These are phyloP conservation scores for Cladorhizidae sp. DNA, from an alignment of 37 sponge, comb jelly and placozoan species.

Conservation along the genomic window DNA sequence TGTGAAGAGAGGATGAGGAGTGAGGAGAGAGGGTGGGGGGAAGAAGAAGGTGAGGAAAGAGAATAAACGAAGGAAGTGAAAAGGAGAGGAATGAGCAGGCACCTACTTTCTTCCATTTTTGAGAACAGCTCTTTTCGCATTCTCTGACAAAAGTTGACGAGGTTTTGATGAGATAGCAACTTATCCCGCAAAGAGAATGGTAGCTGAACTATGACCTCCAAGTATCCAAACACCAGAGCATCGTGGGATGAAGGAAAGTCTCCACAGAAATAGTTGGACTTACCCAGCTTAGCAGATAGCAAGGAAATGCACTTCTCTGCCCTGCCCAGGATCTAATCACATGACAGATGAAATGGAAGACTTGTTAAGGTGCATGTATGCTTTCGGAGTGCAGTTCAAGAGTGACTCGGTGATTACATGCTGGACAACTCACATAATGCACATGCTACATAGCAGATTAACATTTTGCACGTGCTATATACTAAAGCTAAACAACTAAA, in stretches of 20 bases:
- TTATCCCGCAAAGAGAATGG: slow-evolving; percentile 12
- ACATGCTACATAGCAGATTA: too few relatives aligned
- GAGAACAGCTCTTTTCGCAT: slow-evolving; percentile 37
- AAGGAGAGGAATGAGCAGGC: too few relatives aligned
- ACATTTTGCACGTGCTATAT: too few relatives aligned
- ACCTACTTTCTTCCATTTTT: slow-evolving; percentile 43
- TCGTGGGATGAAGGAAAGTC: slow-evolving; percentile 47
- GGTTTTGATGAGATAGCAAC: slow-evolving; percentile 29
- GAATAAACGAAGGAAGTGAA: too few relatives aligned
- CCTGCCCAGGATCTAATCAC: slow-evolving; percentile 26
- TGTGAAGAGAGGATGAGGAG: background rate
- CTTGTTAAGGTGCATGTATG: too few relatives aligned
- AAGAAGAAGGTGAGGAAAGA: too few relatives aligned
- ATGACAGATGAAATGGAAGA: too few relatives aligned
- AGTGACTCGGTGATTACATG: too few relatives aligned
- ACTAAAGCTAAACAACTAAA: too few relatives aligned
- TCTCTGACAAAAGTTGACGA: slow-evolving; percentile 44
- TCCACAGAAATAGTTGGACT: slow-evolving; percentile 51
- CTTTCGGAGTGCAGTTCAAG: too few relatives aligned
- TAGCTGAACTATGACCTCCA: slow-evolving; percentile 56
- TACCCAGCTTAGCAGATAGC: slow-evolving; percentile 44
- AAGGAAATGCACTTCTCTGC: slow-evolving; percentile 52
- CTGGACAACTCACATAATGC: too few relatives aligned
- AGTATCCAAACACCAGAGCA: slow-evolving; percentile 62
- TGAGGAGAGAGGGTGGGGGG: background rate